Percentiles rank a stretch among this genome's conserved stretches.
Evolutionary conservation across 23 tunicate genomes (phyloP).

Genomic region (Aplidium turbinatum): DNA sequence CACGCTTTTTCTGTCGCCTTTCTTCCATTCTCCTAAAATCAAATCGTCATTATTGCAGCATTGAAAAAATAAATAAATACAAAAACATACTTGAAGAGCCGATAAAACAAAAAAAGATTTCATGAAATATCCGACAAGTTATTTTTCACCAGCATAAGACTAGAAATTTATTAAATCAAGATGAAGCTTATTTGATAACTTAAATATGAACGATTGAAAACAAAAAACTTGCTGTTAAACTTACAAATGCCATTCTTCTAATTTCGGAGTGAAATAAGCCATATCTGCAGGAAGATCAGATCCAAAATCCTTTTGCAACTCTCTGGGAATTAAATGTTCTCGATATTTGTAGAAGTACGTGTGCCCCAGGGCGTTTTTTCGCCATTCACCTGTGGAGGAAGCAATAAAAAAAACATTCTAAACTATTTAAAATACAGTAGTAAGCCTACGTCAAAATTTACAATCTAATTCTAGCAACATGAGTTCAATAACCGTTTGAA

Average conservation of each 20-base stretch:
- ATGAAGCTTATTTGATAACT: no score
- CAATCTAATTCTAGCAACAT: no score
- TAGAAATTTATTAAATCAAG: no score
- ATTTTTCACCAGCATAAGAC: background rate
- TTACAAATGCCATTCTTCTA: constrained; percentile 84
- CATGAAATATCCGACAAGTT: no score
- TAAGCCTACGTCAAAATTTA: no score
- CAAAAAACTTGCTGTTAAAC: no score
- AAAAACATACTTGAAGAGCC: no score
- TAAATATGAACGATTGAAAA: no score
- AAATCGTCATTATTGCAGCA: background rate
- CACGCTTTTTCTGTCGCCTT: constrained; percentile 38
- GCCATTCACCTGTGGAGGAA: constrained; percentile 57
- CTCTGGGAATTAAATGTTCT: constrained; percentile 76
- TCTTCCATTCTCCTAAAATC: constrained; percentile 84
- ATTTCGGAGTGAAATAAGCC: constrained; percentile 42
- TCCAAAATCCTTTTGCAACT: constrained; percentile 32
- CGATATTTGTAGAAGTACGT: constrained; percentile 61
- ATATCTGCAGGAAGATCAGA: constrained; percentile 85
- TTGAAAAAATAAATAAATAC: background rate
- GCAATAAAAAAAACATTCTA: no score
- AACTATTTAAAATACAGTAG: background rate
- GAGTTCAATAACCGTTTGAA: no score
- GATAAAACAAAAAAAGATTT: no score
- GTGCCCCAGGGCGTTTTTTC: constrained; percentile 59